A percentile compares a stretch with the other conserved stretches of the same genome.
These are phyloP conservation scores for Acanthis flammea DNA, from an alignment of 2,797 vertebrate genomes.

Conservation along the genomic window DNA sequence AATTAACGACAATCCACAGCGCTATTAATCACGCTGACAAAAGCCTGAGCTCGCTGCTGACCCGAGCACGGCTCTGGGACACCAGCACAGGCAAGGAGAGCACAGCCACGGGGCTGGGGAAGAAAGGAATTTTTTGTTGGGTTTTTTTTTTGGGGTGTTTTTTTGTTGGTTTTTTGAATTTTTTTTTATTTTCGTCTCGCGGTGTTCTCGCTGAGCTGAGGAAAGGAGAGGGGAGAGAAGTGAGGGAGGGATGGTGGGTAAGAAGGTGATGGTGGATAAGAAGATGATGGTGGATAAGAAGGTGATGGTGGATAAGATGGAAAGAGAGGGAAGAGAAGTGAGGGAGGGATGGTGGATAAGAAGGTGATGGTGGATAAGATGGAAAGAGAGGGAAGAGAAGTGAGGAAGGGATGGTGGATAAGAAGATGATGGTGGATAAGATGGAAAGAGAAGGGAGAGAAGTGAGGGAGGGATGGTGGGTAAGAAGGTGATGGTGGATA, in stretches of 20 bases:
- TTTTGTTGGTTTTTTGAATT: neutral
- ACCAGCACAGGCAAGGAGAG: slow-evolving; percentile 62
- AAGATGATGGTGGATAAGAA: too few relatives aligned
- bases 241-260: neutral
- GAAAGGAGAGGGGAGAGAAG: neutral
- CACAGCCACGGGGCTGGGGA: slow-evolving; percentile 55
- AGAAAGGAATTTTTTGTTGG: neutral
- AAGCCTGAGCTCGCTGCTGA: slow-evolving; percentile 87
- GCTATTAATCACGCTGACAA: slow-evolving; percentile 99
- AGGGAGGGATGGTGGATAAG: neutral
- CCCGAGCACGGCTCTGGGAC: slow-evolving; percentile 82
- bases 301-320: too few relatives aligned
- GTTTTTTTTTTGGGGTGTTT: neutral
- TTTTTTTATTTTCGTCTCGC: neutral
- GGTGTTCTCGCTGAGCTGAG: neutral
- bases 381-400: neutral
- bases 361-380: neutral
- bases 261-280: too few relatives aligned
- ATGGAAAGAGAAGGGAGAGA: neutral
- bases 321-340: neutral
- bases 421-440: too few relatives aligned
- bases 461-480: neutral
- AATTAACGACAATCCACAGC: slow-evolving; percentile 94
- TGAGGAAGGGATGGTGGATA: neutral
- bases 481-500: neutral